These are phyloP conservation scores for Sinhomidia bicolor DNA, from an alignment of 2,888 invertebrate species.

Conservation along the genomic window DNA sequence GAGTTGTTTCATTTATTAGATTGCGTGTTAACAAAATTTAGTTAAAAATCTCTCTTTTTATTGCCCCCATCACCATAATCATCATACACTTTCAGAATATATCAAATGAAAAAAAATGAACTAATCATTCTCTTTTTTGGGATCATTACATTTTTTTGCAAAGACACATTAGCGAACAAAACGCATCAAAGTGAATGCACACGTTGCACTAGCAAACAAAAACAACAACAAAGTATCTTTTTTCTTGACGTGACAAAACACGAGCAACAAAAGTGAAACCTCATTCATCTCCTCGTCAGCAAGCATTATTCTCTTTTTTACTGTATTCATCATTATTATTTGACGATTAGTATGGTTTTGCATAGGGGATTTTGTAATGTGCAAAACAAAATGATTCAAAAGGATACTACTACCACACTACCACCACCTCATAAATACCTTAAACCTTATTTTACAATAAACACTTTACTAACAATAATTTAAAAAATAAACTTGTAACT, in stretches of 20 bases:
- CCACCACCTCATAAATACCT: background rate
- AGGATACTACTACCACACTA: background rate
- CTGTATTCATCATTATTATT: slow-evolving; percentile 37
- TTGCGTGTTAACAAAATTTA: slow-evolving; percentile 50
- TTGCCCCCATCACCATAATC: background rate
- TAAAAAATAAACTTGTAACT: slow-evolving; percentile 6
- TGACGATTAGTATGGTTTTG: background rate
- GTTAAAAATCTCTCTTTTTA: slow-evolving; percentile 45
- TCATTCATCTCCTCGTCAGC: slow-evolving; percentile 39
- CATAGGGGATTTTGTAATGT: background rate
- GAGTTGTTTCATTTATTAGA: slow-evolving; percentile 1
- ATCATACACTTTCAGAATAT: background rate
- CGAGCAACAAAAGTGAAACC: slow-evolving; percentile 62
- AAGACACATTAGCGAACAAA: background rate
- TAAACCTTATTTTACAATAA: too few relatives aligned
- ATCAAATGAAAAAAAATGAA: background rate
- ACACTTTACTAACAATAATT: too few relatives aligned
- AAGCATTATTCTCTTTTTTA: background rate
- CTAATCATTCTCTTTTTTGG: slow-evolving; percentile 13
- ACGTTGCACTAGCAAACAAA: background rate
- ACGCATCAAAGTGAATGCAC: background rate
- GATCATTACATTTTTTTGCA: background rate
- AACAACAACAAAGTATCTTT: background rate
- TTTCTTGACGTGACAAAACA: slow-evolving; percentile 32
- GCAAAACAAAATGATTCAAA: background rate